Conservation (phyloP, 2,888 invertebrate genomes). For the Cephus spinipes region DNA sequence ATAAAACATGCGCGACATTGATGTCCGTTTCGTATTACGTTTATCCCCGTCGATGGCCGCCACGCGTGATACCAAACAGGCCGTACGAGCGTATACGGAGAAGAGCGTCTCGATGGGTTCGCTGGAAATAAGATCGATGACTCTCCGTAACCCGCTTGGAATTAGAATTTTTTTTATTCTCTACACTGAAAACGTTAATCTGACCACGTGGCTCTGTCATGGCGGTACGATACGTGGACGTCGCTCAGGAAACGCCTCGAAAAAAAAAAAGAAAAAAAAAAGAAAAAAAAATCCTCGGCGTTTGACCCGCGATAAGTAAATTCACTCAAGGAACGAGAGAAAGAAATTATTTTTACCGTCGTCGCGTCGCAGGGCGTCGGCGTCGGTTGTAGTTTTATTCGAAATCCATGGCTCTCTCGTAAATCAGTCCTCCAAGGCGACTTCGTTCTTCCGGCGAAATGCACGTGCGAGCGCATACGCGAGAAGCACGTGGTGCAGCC, state of each 20-base stretch:
- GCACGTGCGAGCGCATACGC: neutral
- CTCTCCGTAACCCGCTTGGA: neutral
- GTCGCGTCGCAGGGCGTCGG: neutral
- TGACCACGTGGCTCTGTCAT: no score
- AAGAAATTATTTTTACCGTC: neutral
- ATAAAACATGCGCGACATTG: conserved; percentile 33
- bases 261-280: neutral
- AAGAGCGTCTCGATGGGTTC: neutral
- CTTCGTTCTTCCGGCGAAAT: neutral
- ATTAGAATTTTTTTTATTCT: neutral
- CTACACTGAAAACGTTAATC: no score
- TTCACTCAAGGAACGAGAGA: neutral
- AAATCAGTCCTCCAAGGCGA: neutral
- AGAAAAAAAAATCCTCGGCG: neutral
- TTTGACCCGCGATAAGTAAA: neutral
- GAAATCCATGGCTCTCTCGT: neutral
- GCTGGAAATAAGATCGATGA: neutral
- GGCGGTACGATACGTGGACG: neutral
- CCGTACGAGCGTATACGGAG: no score
- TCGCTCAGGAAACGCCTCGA: neutral
- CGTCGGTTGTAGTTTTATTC: neutral
- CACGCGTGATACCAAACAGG: neutral
- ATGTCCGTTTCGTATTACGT: neutral
- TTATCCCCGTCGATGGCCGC: neutral
- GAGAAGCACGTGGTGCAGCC: neutral